Base-by-base conservation (phyloP, 2,888 invertebrate genomes). In the Eupeodes latifasciatus region DNA sequence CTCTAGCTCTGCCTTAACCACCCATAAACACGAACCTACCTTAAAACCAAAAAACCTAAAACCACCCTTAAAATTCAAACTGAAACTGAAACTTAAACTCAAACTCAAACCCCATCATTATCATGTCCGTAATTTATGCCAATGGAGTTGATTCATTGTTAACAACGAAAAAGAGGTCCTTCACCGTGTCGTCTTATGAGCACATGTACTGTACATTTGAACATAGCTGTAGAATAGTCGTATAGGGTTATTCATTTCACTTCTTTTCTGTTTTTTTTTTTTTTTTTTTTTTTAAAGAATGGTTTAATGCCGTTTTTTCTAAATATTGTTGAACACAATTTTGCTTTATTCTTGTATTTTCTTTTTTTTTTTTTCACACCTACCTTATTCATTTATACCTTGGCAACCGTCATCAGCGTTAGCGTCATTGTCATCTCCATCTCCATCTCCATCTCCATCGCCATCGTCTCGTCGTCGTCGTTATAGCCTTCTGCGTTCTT, bases 101-200 rank as follows among this genome's bases (percentile, higher is more conserved):
- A 36, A 49, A 27, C 34, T 14, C 69, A 49, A 61, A 27, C 66
- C 66, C 49, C 49, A 49, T 49, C 55, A 55, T 47, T 61, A 67
- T 27, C 78, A 49, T 78, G 49, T 27, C 34, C 47, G 74, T 82
- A 82, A 82, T 86, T 74, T 78, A 82, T 86, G 62, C 85, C 82
- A 82, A 86, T 86, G 74, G 57, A 74, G 74, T 51, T 69, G 40
- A 69, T 78, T 16, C 55, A 78, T 67, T 75, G 78, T 74, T 64
- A 53, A 69, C 49, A 36, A 53, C 59, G 4, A 36, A 71, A 81
- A 76, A 77, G 47, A 47, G 77, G 59, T 57, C 66, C 67, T 49
- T 79, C 12, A 51, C 11, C 59, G 16, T 71, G 14, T 69, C 71
- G 34, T 64, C 11, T 16, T 27, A 27, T 27, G 27, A 27, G 27